These are phyloP conservation scores for Diuraphis noxia DNA, from an alignment of 1,140 invertebrate genomes.

Conservation along the genomic window DNA sequence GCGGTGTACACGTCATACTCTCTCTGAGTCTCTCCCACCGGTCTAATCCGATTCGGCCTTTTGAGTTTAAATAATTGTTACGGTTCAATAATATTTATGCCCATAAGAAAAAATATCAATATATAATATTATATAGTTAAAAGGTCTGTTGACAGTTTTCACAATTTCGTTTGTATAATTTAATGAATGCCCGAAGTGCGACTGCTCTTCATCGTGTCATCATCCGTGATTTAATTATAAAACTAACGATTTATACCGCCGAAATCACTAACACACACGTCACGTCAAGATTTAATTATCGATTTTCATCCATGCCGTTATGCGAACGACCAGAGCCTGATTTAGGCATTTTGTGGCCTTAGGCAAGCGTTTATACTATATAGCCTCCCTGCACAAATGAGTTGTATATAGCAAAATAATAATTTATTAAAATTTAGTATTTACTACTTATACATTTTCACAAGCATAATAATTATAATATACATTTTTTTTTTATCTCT, in stretches of 20 bases:
- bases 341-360: too few relatives aligned
- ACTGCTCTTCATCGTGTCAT: background rate
- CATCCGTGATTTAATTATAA: background rate
- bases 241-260: background rate
- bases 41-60: background rate
- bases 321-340: too few relatives aligned
- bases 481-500: too few relatives aligned
- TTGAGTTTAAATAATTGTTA: background rate
- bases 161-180: constrained; percentile 19
- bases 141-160: background rate
- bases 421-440: too few relatives aligned
- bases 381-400: too few relatives aligned
- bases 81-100: background rate
- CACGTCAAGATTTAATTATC: background rate
- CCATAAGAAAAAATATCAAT: background rate
- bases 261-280: background rate
- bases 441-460: too few relatives aligned
- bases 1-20: background rate
- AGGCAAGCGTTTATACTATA: too few relatives aligned
- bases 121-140: background rate
- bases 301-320: background rate
- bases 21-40: too few relatives aligned
- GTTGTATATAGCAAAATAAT: too few relatives aligned
- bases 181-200: too few relatives aligned
- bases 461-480: too few relatives aligned